These are phyloP conservation scores for Seira ritae DNA, from an alignment of 2,888 invertebrate genomes.

Conservation along the genomic window DNA sequence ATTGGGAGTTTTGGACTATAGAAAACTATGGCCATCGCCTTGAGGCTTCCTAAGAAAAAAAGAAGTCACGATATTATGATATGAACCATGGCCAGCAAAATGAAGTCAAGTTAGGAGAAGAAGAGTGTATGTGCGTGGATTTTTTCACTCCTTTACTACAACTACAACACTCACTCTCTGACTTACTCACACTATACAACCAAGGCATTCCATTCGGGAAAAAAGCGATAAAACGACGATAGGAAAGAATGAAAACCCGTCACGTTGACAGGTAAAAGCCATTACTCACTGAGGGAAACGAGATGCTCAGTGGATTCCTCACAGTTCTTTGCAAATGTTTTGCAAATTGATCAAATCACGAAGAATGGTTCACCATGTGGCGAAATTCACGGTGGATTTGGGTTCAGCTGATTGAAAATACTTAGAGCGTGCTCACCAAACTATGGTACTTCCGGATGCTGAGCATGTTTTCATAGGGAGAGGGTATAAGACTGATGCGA, in stretches of 20 bases:
- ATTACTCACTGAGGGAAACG: slow-evolving; percentile 34
- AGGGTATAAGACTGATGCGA: too few relatives aligned
- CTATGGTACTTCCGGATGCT: too few relatives aligned
- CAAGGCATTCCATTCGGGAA: too few relatives aligned
- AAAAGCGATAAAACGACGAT: neutral
- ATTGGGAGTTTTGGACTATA: slow-evolving; percentile 23
- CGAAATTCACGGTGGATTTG: slow-evolving; percentile 35
- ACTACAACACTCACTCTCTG: too few relatives aligned
- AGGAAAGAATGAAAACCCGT: slow-evolving; percentile 37
- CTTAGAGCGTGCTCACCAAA: neutral
- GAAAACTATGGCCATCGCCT: slow-evolving; percentile 24
- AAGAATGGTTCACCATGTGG: slow-evolving; percentile 1
- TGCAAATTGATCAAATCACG: slow-evolving; percentile 47
- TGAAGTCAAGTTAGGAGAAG: slow-evolving; percentile 1
- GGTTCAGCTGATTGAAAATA: slow-evolving; percentile 44
- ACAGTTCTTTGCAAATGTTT: slow-evolving; percentile 51
- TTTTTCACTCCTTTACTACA: too few relatives aligned
- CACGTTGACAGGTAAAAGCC: slow-evolving; percentile 50
- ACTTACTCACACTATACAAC: too few relatives aligned
- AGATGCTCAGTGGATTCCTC: slow-evolving; percentile 31
- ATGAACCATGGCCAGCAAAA: slow-evolving; percentile 9
- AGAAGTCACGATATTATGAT: slow-evolving; percentile 30
- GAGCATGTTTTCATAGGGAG: too few relatives aligned
- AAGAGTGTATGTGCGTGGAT: too few relatives aligned
- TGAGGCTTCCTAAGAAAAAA: slow-evolving; percentile 45